Evolutionary conservation across 1,140 invertebrate genomes (phyloP), one percentile per base, ranked within the genome.

Genomic region (Chironomus tepperi): DNA sequence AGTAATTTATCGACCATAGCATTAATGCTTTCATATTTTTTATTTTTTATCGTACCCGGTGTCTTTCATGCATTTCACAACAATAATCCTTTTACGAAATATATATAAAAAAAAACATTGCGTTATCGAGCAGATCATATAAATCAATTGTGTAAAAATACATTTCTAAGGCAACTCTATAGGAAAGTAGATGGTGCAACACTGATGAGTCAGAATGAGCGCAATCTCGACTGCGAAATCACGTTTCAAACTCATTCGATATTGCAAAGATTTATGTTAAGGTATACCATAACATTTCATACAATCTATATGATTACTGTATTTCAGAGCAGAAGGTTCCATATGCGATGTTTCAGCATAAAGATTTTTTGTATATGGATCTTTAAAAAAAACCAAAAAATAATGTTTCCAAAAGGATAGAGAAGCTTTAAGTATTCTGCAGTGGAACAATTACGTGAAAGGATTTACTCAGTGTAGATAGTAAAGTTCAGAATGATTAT

Each of bases 161-260:
- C 65, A 70, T 70, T 70, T 70, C 19, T 70, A 19, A 70, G 65
- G 65, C 65, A 70, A 70, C 65, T 70, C 18, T 70, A 70, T 83
- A 86, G 93, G 47, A 95, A 95, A 83, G 91, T 96, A 76, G 94
- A 96, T 78, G 94, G 94, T 10, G 95, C 94, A 0, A 91, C 96
- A 43, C 85, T 97, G 19, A 90, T 88, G 81, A 95, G 93, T 3
- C 89, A 92, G 80, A 94, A 94, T 81, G 95, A 96, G 83, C 85
- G 91, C 74, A 93, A 96, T 81, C 85, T 96, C 76, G 90, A 96
- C 84, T 96, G 94, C 85, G 89, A 91, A 76, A 91, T 96, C 79
- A 96, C 93, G 64, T 97, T 96, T 82, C 94, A 95, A 83, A 96
- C 94, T 75, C 93, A 96, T 83, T 94, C 93, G 78, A 93, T 97